These are phyloP conservation scores for Drosophila sucinea DNA, from an alignment of 1,140 invertebrate species.

Conservation along the genomic window DNA sequence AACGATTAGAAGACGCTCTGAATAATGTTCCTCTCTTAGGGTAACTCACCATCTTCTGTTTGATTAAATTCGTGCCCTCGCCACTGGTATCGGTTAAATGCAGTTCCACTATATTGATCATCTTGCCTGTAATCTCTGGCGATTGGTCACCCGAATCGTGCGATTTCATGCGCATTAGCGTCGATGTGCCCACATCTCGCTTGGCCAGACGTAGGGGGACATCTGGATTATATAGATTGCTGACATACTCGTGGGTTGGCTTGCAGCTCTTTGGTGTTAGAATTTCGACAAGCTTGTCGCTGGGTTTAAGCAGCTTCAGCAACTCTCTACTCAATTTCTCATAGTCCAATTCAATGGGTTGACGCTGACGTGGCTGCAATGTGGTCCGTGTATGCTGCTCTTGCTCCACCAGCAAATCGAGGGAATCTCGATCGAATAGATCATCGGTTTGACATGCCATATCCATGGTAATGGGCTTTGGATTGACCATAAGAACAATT, in stretches of 20 bases:
- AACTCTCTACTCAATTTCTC: conserved; percentile 90
- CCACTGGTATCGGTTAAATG: conserved; percentile 56
- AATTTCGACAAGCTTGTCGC: conserved; percentile 88
- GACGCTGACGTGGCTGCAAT: conserved; percentile 84
- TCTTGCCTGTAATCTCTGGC: conserved; percentile 37
- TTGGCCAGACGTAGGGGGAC: conserved; percentile 85
- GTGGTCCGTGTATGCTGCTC: conserved; percentile 69
- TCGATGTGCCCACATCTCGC: conserved; percentile 83
- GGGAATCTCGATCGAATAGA: conserved; percentile 55
- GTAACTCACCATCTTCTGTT: conserved; percentile 8
- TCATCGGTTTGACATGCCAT: conserved; percentile 87
- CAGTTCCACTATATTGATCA: conserved; percentile 65
- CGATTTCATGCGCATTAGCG: conserved; percentile 72
- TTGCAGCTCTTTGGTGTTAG: conserved; percentile 90
- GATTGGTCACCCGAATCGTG: conserved; percentile 1
- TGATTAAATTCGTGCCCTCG: conserved; percentile 74
- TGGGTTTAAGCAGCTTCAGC: conserved; percentile 87
- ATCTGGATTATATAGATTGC: conserved; percentile 90
- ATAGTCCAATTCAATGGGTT: conserved; percentile 92
- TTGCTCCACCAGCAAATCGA: conserved; percentile 50
- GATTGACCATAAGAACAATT: conserved; percentile 85
- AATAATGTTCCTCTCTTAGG: background rate
- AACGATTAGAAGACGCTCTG: background rate
- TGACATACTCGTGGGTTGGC: conserved; percentile 91
- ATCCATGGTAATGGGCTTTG: conserved; percentile 85